Evolutionary conservation across 2,113 vertebrate genomes (phyloP).

Genomic region (Mus musculus): DNA sequence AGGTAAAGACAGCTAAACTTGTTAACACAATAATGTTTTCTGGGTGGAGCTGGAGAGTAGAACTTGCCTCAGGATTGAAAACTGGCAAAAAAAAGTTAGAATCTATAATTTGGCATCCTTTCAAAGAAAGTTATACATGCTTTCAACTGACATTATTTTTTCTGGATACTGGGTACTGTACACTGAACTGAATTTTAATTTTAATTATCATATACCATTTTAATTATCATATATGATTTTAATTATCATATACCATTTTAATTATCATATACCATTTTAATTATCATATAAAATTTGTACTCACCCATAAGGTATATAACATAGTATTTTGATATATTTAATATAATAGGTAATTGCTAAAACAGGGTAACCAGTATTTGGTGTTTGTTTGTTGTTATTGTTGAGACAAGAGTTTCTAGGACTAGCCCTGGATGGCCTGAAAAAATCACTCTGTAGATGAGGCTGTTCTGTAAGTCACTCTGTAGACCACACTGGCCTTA

Average conservation of each 20-base stretch:
- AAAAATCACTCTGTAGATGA: no score
- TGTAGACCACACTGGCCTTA: no score
- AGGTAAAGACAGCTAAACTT: background rate
- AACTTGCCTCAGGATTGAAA: background rate
- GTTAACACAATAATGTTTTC: background rate
- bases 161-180: background rate
- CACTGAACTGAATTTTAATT: background rate
- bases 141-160: background rate
- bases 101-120: background rate
- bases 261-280: background rate
- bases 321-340: background rate
- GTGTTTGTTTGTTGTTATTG: background rate
- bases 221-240: background rate
- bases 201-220: background rate
- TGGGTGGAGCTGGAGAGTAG: background rate
- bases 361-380: background rate
- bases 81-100: background rate
- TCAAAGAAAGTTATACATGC: background rate
- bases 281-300: background rate
- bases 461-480: no score
- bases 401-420: background rate
- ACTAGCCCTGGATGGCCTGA: no score
- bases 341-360: background rate
- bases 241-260: background rate
- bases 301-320: background rate